These are phyloP conservation scores for Pantelozetes paolii DNA, from an alignment of 2,888 invertebrate species.

Conservation along the genomic window DNA sequence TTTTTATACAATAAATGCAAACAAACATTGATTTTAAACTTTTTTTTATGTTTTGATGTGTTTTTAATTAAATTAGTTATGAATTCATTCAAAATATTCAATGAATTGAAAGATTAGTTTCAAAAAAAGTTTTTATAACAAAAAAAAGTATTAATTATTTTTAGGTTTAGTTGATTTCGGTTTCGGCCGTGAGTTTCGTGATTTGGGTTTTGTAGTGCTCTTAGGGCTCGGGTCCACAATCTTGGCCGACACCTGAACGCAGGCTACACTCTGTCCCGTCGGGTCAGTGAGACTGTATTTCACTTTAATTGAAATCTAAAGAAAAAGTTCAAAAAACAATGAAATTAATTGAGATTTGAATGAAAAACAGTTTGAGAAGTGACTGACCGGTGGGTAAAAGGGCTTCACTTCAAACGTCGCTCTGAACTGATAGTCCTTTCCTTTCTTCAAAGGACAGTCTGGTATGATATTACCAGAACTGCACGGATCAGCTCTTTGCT, in stretches of 20 bases:
- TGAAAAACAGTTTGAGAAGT: neutral
- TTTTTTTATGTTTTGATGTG: too few relatives aligned
- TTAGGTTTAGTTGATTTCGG: conserved; percentile 14
- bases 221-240: conserved; percentile 42
- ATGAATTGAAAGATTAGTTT: neutral
- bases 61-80: neutral
- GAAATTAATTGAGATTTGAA: conserved; percentile 2
- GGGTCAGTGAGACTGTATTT: conserved; percentile 43
- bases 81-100: neutral
- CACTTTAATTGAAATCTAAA: conserved; percentile 44
- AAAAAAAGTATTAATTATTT: conserved; percentile 4
- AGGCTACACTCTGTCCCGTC: conserved; percentile 40
- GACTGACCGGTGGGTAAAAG: conserved; percentile 43
- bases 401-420: conserved; percentile 44
- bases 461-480: conserved; percentile 41
- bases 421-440: conserved; percentile 40
- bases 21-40: too few relatives aligned
- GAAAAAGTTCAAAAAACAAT: neutral
- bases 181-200: conserved; percentile 10
- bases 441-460: conserved; percentile 42
- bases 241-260: conserved; percentile 42
- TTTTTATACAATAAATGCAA: too few relatives aligned
- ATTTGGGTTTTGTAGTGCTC: neutral
- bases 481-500: conserved; percentile 43
- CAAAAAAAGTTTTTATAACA: neutral